Percentiles rank a stretch among this genome's conserved stretches.
Conservation (phyloP, 2,797 vertebrate species). For the Malacoraja senta region DNA sequence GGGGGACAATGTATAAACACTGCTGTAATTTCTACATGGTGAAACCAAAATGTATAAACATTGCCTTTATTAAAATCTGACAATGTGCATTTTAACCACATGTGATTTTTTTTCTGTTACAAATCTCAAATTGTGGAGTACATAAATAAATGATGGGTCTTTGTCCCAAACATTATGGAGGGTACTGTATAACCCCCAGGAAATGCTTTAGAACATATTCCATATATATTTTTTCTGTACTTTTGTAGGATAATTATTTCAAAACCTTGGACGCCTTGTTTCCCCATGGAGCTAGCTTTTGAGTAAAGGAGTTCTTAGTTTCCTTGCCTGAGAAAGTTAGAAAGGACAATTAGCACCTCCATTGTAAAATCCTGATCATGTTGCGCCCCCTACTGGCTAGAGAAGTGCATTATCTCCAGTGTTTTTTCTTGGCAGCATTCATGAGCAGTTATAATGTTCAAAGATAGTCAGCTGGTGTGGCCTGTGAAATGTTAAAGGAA, state of each 20-base stretch:
- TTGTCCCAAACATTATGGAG: no score
- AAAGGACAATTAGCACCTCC: neutral
- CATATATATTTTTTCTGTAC: neutral
- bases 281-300: neutral
- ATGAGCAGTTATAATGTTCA: neutral
- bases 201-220: neutral
- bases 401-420: neutral
- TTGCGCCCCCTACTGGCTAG: neutral
- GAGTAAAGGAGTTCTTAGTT: neutral
- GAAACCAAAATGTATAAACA: no score
- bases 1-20: no score
- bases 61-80: no score
- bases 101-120: no score
- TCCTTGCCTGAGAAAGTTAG: neutral
- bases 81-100: no score
- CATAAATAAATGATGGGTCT: no score
- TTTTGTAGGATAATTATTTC: constrained; percentile 30
- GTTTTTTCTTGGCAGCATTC: neutral
- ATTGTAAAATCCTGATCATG: neutral
- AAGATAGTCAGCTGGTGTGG: neutral
- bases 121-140: no score
- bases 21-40: no score
- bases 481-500: neutral
- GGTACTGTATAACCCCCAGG: no score
- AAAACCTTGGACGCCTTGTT: neutral